These are phyloP conservation scores for Sciurus carolinensis DNA, from an alignment of 2,797 vertebrate species.

Conservation along the genomic window DNA sequence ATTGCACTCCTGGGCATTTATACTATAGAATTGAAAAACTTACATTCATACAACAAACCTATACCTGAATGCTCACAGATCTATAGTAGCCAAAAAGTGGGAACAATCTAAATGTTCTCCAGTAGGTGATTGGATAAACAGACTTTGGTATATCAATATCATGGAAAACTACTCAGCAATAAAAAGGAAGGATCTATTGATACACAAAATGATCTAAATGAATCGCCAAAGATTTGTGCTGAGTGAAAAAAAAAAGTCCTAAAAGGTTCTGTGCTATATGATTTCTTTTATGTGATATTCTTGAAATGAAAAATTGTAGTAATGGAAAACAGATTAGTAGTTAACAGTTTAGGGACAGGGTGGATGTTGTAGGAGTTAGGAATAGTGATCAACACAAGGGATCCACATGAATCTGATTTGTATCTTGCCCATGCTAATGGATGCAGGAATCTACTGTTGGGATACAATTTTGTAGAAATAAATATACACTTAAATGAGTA, in stretches of 20 bases:
- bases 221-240: not conserved
- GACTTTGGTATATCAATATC: not conserved
- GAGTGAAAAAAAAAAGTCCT: slow-evolving; percentile 26
- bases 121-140: not conserved
- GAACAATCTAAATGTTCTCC: not conserved
- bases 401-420: not conserved
- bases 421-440: not conserved
- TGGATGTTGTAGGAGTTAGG: not conserved
- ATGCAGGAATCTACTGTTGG: not conserved
- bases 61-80: not conserved
- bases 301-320: slow-evolving; percentile 34
- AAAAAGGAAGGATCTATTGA: not conserved
- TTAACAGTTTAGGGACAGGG: not conserved
- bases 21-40: slow-evolving; percentile 29
- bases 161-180: not conserved
- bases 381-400: not conserved
- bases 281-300: not conserved
- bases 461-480: slow-evolving; percentile 10
- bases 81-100: not conserved
- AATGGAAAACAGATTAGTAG: not conserved
- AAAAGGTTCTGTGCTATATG: not conserved
- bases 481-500: not conserved
- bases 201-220: not conserved
- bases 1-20: not conserved
- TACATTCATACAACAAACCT: not conserved